phyloP scores from a whole-genome alignment of 2,888 invertebrate species.

The Minunthozetes semirufus region DNA sequence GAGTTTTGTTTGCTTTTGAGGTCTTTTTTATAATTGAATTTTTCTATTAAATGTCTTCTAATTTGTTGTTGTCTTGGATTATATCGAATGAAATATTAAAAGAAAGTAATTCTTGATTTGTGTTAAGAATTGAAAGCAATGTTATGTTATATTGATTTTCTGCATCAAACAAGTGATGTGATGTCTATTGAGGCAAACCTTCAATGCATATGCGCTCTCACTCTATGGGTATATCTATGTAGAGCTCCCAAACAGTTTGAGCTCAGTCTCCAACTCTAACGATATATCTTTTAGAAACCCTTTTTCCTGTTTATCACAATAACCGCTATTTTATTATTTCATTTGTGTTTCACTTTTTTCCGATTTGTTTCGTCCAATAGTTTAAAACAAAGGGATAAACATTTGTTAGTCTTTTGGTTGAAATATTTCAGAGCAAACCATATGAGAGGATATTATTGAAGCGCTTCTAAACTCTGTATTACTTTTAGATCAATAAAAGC shows the following conservation, averaged over 20 bases:
- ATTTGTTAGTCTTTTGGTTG: not conserved
- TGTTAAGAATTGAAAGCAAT: conserved; percentile 7
- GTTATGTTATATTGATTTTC: conserved; percentile 23
- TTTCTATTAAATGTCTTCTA: not conserved
- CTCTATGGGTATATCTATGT: no score
- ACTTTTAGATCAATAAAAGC: conserved; percentile 27
- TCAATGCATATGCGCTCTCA: not conserved
- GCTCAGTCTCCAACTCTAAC: not conserved
- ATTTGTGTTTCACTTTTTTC: not conserved
- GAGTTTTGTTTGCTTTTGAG: not conserved
- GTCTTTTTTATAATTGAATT: not conserved
- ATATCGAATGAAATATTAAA: not conserved
- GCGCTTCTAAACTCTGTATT: not conserved
- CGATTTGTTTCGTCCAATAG: not conserved
- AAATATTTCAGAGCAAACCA: not conserved
- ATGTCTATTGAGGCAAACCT: conserved; percentile 17
- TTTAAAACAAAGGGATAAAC: not conserved
- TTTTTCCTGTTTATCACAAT: not conserved
- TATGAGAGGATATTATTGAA: not conserved
- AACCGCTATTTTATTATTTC: not conserved
- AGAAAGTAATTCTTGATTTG: conserved; percentile 8
- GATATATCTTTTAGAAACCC: not conserved
- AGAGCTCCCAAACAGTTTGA: not conserved
- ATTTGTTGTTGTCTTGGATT: not conserved
- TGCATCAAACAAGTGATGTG: conserved; percentile 28